These are phyloP conservation scores for Eriosoma lanigerum DNA, from an alignment of 1,140 invertebrate genomes.

Conservation along the genomic window DNA sequence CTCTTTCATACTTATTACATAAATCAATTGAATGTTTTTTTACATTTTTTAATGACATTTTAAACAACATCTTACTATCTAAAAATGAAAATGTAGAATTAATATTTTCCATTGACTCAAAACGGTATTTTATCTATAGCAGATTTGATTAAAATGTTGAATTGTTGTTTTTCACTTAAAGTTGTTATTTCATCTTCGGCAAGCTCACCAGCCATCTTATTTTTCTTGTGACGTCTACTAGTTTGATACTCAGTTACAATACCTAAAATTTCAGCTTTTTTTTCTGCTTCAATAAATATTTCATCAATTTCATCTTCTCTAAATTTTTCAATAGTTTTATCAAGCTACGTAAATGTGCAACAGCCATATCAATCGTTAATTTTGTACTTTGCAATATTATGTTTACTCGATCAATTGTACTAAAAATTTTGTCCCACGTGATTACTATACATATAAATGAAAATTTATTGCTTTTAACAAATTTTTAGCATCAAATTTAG, in stretches of 20 bases:
- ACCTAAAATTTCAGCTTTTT: background rate
- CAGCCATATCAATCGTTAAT: slow-evolving; percentile 14
- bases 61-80: no score
- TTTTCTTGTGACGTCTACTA: no score
- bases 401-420: slow-evolving; percentile 7
- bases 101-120: no score
- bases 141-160: slow-evolving; percentile 21
- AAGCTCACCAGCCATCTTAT: no score
- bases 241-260: no score
- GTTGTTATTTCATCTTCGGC: no score
- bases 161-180: no score
- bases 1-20: no score
- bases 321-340: background rate
- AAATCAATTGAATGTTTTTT: no score
- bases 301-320: slow-evolving; percentile 3
- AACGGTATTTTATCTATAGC: no score
- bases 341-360: background rate
- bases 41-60: no score
- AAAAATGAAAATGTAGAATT: no score
- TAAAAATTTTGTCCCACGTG: slow-evolving; percentile 7
- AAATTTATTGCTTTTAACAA: slow-evolving; percentile 13
- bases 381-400: slow-evolving; percentile 14
- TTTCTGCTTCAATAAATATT: background rate
- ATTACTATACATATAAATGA: slow-evolving; percentile 5
- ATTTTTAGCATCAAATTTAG: slow-evolving; percentile 17